Evolutionary conservation across 2,797 vertebrate species (phyloP), one percentile per base, ranked within the genome.

Genomic region (Darevskia nairensis): DNA sequence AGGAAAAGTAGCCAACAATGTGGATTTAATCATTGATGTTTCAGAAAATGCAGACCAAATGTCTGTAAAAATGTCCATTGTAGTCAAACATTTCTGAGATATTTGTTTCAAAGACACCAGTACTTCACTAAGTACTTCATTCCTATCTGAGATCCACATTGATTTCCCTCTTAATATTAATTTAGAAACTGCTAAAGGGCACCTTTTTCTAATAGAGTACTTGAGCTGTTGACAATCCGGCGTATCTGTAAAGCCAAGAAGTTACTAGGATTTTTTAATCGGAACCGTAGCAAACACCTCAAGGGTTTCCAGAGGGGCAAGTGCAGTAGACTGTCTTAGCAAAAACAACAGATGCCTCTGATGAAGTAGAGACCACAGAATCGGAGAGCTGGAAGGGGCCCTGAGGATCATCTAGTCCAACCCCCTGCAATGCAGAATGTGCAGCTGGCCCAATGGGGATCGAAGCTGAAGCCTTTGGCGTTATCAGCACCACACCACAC

Each of bases 11-110:
- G 94, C 94, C 95, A 94, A 92, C 94, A 96, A 96, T 96, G 69
- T 96, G 95, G 95, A 92, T 96, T 95, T 94, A 96, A 96, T 96
- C 61, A 96, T 91, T 87, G 91, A 32, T 94, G 92, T 96, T 94
- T 94, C 93, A 94, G 93, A 96, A 89, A 96, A 96, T 95, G 95
- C 93, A 96, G 95, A 96, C 95, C 95, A 96, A 96, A 96, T 96
- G 95, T 96, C 94, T 96, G 91, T 95, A 94, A 95, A 96, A 94
- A 95, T 95, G 94, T 94, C 94, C 94, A 92, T 93, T 95, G 93
- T 90, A 94, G 95, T 92, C 91, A 95, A 96, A 94, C 92, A 94
- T 96, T 94, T 96, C 94, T 96, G 88, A 96, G 95, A 93, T 96
- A 95, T 94, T 96, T 95, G 92, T 96, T 96, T 96, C 95, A 96